Percentiles rank a stretch among this genome's conserved stretches.
Evolutionary conservation across 2,113 vertebrate species (phyloP).

Genomic region (Passer domesticus): DNA sequence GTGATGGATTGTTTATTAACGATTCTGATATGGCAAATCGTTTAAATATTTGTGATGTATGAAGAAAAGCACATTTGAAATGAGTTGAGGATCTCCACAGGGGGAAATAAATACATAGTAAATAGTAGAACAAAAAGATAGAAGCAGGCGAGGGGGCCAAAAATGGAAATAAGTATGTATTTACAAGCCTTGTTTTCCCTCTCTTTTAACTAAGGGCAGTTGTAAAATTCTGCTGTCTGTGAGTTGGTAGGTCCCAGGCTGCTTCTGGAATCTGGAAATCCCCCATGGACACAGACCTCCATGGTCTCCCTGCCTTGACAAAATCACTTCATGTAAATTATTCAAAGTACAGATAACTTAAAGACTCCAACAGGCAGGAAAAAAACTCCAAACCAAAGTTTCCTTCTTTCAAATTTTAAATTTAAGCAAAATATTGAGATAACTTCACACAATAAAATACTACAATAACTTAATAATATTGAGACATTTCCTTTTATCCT

Average conservation of each 20-base stretch:
- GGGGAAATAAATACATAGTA: background rate
- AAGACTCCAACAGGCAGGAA: background rate
- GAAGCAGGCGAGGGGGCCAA: background rate
- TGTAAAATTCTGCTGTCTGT: background rate
- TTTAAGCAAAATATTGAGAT: background rate
- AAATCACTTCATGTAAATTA: background rate
- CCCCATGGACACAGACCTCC: rapidly evolving
- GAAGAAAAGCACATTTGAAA: background rate
- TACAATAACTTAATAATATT: background rate
- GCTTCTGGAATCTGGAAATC: background rate
- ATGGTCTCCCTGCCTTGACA: background rate
- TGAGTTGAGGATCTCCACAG: background rate
- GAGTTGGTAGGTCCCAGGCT: background rate
- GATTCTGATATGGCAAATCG: background rate
- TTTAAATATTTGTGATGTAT: background rate
- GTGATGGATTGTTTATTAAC: background rate
- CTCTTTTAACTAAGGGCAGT: background rate
- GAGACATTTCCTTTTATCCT: background rate
- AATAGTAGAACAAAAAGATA: background rate
- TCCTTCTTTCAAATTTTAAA: background rate
- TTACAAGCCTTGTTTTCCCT: background rate
- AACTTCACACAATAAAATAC: background rate
- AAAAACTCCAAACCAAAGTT: rapidly evolving
- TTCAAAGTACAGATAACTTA: background rate
- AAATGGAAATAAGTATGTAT: background rate